A percentile compares a stretch with the other conserved stretches of the same genome.
These are phyloP conservation scores for Scyliorhinus canicula DNA, from an alignment of 2,797 vertebrate genomes.

Conservation along the genomic window DNA sequence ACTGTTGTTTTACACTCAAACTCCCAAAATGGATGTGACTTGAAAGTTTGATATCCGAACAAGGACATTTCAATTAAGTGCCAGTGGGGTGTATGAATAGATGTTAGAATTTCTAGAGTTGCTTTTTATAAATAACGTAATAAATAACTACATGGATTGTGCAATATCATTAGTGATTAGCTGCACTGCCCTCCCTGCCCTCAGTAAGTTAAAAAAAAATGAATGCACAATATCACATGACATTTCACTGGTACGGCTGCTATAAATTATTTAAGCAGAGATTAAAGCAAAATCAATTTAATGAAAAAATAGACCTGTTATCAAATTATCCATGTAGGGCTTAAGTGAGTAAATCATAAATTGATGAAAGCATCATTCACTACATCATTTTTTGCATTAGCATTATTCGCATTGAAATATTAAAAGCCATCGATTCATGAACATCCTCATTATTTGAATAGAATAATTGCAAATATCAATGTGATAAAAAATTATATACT, in stretches of 20 bases:
- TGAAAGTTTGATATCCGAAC: background rate
- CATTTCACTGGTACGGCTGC: background rate
- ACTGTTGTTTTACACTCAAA: background rate
- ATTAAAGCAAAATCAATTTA: background rate
- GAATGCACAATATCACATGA: background rate
- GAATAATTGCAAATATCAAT: background rate
- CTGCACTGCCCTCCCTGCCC: background rate
- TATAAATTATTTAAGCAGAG: background rate
- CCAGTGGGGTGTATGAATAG: background rate
- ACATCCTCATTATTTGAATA: background rate
- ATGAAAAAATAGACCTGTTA: background rate
- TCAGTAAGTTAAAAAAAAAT: background rate
- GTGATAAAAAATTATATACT: background rate
- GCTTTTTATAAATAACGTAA: background rate
- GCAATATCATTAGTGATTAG: background rate
- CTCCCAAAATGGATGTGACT: background rate
- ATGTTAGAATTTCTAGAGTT: background rate
- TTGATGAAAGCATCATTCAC: background rate
- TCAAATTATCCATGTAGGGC: background rate
- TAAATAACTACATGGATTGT: background rate
- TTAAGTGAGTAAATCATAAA: background rate
- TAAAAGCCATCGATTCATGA: background rate
- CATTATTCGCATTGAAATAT: background rate
- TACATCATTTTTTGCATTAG: background rate
- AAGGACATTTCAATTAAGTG: background rate